A percentile compares a stretch with the other conserved stretches of the same genome.
Evolutionary conservation across 2,888 invertebrate genomes (phyloP).

Genomic region (Elmis aenea): DNA sequence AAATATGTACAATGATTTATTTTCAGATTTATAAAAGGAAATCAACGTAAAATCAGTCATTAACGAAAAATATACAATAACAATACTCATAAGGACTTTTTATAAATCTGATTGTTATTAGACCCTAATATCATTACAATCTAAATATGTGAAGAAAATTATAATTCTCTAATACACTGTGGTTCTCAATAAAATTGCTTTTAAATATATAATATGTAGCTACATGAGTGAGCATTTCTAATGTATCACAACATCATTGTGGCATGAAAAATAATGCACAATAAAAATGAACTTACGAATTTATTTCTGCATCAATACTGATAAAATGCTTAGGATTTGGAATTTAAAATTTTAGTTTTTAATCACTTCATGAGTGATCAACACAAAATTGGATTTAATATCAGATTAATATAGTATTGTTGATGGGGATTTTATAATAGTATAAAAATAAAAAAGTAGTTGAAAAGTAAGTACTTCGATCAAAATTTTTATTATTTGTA

Average conservation of each 20-base stretch:
- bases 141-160: constrained; percentile 33
- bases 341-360: no score
- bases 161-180: constrained; percentile 13
- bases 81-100: constrained; percentile 10
- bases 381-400: no score
- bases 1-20: not conserved
- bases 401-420: no score
- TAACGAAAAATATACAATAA: constrained; percentile 1
- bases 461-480: no score
- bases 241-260: constrained; percentile 39
- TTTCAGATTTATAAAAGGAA: constrained; percentile 20
- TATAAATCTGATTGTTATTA: constrained; percentile 19
- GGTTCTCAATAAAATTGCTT: constrained; percentile 13
- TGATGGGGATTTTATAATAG: no score
- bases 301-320: no score
- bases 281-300: not conserved
- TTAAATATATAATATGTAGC: no score
- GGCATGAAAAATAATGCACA: constrained; percentile 7
- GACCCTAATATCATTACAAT: constrained; percentile 27
- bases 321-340: no score
- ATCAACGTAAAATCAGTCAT: constrained; percentile 21
- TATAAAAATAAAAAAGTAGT: no score
- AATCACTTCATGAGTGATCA: no score
- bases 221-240: constrained; percentile 42
- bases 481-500: no score